Evolutionary conservation across 2,113 vertebrate genomes (phyloP).

Genomic region (Tachycineta bicolor): DNA sequence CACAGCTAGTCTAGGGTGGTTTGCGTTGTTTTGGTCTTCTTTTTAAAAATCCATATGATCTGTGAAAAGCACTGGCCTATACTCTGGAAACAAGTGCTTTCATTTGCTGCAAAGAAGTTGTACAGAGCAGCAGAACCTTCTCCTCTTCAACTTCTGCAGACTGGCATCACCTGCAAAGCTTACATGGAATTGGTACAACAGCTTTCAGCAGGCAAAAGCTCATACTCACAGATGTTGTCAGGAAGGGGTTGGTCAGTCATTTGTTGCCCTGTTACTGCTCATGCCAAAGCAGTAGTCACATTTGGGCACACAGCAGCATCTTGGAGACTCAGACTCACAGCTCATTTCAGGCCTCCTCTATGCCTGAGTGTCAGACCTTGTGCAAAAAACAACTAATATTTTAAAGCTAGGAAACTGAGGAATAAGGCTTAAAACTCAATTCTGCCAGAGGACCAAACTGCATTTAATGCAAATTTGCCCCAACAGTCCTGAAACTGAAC

Average conservation of each 20-base stretch:
- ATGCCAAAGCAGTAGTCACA: neutral
- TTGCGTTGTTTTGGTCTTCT: too few relatives aligned
- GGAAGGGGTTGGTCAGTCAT: neutral
- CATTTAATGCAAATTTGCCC: neutral
- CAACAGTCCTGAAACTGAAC: neutral
- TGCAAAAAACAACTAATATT: neutral
- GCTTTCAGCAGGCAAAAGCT: neutral
- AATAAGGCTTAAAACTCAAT: neutral
- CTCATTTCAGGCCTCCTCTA: neutral
- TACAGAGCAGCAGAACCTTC: neutral
- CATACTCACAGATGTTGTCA: neutral
- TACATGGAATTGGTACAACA: neutral
- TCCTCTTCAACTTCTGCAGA: neutral
- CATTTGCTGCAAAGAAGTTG: neutral
- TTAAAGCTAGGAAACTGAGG: neutral
- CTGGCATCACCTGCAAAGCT: neutral
- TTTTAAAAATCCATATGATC: neutral
- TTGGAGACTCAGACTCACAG: neutral
- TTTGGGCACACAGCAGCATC: neutral
- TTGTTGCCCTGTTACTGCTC: neutral
- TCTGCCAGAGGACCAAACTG: neutral
- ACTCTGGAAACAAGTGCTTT: neutral
- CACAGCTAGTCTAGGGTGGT: neutral
- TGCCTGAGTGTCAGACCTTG: neutral
- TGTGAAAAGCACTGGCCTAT: neutral